Evolutionary conservation across 2,113 vertebrate species (phyloP).

Genomic region (Oplegnathus fasciatus): DNA sequence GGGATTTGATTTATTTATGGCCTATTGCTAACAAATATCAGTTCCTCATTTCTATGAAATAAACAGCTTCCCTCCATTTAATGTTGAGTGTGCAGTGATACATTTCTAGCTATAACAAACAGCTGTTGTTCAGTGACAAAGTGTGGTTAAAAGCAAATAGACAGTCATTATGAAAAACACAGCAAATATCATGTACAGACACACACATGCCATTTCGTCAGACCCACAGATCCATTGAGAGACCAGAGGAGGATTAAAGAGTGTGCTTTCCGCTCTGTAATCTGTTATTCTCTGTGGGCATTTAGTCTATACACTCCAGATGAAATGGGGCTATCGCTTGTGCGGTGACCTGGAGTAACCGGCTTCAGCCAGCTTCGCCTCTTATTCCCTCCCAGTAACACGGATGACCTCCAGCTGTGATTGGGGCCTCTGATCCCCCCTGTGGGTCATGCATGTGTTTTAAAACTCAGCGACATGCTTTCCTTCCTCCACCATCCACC

Average conservation of each 20-base stretch:
- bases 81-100: constrained; percentile 11
- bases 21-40: background rate
- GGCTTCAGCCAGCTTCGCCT: constrained; percentile 36
- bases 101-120: background rate
- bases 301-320: constrained; percentile 42
- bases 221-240: constrained; percentile 30
- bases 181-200: background rate
- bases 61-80: background rate
- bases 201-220: constrained; percentile 34
- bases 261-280: constrained; percentile 33
- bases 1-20: constrained; percentile 27
- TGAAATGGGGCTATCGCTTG: constrained; percentile 62
- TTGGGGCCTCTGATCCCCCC: constrained; percentile 60
- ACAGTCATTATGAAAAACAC: constrained; percentile 22
- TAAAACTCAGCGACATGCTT: constrained; percentile 40
- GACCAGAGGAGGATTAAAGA: constrained; percentile 49
- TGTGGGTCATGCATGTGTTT: constrained; percentile 65
- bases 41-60: background rate
- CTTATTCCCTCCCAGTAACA: constrained; percentile 54
- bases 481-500: constrained; percentile 16
- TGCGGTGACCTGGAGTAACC: constrained; percentile 73
- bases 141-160: constrained; percentile 8
- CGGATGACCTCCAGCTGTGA: constrained; percentile 72
- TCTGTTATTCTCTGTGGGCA: constrained; percentile 43
- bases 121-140: constrained; percentile 12